These are phyloP conservation scores for Muscicapa comitata DNA, from an alignment of 2,797 vertebrate species.

Conservation along the genomic window DNA sequence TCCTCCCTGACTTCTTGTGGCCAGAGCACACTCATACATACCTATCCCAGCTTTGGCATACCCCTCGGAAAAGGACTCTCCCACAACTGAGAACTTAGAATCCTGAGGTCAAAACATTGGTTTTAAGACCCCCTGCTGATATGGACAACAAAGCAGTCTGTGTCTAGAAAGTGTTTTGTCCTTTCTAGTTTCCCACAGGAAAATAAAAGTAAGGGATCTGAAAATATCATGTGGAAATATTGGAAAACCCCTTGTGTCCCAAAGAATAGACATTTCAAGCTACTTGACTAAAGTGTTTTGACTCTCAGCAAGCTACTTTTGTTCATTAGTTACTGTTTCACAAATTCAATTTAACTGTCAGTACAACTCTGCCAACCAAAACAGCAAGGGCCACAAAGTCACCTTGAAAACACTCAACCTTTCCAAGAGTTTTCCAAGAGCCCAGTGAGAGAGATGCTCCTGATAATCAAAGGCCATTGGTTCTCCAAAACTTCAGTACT, in stretches of 20 bases:
- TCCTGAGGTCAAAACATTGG: neutral
- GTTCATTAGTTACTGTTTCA: neutral
- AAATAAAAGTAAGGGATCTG: neutral
- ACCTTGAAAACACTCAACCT: neutral
- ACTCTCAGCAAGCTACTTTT: neutral
- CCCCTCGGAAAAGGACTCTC: neutral
- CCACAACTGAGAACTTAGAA: neutral
- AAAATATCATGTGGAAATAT: neutral
- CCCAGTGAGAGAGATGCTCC: neutral
- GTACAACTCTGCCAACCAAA: neutral
- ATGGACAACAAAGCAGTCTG: neutral
- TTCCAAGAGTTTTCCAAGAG: neutral
- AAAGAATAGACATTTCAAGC: neutral
- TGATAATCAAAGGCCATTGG: neutral
- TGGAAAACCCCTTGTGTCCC: slow-evolving; percentile 11
- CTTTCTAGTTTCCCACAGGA: neutral
- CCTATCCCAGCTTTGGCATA: accelerated
- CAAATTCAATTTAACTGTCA: neutral
- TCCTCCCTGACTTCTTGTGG: neutral
- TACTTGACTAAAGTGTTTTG: neutral
- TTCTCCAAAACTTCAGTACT: neutral
- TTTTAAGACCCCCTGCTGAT: neutral
- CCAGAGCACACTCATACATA: neutral
- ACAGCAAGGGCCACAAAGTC: neutral
- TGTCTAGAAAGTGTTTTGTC: neutral